A percentile compares a stretch with the other conserved stretches of the same genome.
Evolutionary conservation across 2,113 vertebrate genomes (phyloP).

Genomic region (Mus pahari): DNA sequence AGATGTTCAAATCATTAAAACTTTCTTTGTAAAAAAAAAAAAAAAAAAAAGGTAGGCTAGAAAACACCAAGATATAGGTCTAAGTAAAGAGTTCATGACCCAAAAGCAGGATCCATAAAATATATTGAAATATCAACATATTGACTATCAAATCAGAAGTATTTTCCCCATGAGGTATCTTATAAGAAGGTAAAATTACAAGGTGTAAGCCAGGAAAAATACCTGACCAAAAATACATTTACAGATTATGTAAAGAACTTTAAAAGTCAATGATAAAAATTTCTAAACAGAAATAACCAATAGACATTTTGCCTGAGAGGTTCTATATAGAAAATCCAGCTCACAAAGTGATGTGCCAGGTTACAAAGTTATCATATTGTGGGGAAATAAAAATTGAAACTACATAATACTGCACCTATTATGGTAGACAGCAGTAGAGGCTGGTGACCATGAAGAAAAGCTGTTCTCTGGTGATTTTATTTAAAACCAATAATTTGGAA

Average conservation of each 20-base stretch:
- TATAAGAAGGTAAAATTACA: background rate
- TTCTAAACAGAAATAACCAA: conserved; percentile 24
- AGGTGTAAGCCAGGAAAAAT: background rate
- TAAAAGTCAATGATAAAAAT: conserved; percentile 39
- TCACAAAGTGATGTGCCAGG: background rate
- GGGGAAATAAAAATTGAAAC: conserved; percentile 14
- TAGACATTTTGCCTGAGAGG: background rate
- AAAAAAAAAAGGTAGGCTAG: background rate
- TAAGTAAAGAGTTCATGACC: background rate
- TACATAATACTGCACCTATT: background rate
- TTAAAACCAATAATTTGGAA: background rate
- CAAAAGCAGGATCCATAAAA: background rate
- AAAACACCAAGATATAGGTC: background rate
- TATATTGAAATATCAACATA: background rate
- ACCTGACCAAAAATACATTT: background rate
- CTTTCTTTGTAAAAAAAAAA: background rate
- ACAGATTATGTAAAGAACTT: background rate
- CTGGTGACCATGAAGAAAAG: background rate
- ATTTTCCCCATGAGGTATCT: background rate
- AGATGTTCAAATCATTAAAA: conserved; percentile 31
- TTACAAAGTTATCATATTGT: background rate
- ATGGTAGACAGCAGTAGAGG: background rate
- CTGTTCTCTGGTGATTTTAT: background rate
- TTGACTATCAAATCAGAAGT: conserved; percentile 9
- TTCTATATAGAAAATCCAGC: background rate